These are phyloP conservation scores for Emmelina monodactyla DNA, from an alignment of 2,888 invertebrate species.

Conservation along the genomic window DNA sequence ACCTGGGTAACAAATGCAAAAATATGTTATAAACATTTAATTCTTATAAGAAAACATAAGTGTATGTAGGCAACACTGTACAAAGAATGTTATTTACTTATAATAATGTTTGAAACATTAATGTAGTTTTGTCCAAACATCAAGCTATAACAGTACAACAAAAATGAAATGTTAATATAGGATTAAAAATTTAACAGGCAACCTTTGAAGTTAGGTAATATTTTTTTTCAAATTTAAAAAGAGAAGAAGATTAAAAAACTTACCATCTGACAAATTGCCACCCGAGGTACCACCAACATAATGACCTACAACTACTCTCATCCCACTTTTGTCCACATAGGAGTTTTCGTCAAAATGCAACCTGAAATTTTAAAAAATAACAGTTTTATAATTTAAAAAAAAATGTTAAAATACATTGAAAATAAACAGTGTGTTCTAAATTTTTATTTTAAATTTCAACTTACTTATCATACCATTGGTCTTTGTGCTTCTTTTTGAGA, in stretches of 20 bases:
- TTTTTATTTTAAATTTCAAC: slow-evolving; percentile 6
- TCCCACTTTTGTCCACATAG: slow-evolving; percentile 76
- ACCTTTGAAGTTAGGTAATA: no score
- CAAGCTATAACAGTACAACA: no score
- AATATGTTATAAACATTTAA: no score
- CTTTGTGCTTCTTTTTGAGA: slow-evolving; percentile 31
- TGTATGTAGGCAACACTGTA: no score
- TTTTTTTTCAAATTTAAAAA: no score
- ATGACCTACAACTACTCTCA: slow-evolving; percentile 87
- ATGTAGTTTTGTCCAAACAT: no score
- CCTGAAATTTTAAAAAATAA: slow-evolving; percentile 48
- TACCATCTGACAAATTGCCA: slow-evolving; percentile 81
- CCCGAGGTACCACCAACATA: slow-evolving; percentile 85
- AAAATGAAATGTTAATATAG: no score
- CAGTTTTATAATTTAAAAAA: neutral
- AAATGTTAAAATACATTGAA: neutral
- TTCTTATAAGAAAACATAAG: no score
- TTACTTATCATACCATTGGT: slow-evolving; percentile 44
- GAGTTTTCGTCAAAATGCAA: slow-evolving; percentile 70
- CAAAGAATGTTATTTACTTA: no score
- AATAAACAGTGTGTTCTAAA: neutral
- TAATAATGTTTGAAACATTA: no score
- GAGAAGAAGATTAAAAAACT: slow-evolving; percentile 14
- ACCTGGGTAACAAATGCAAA: no score
- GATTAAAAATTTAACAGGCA: no score